These are phyloP conservation scores for Alouatta palliata DNA, from an alignment of 2,113 vertebrate species.

Conservation along the genomic window DNA sequence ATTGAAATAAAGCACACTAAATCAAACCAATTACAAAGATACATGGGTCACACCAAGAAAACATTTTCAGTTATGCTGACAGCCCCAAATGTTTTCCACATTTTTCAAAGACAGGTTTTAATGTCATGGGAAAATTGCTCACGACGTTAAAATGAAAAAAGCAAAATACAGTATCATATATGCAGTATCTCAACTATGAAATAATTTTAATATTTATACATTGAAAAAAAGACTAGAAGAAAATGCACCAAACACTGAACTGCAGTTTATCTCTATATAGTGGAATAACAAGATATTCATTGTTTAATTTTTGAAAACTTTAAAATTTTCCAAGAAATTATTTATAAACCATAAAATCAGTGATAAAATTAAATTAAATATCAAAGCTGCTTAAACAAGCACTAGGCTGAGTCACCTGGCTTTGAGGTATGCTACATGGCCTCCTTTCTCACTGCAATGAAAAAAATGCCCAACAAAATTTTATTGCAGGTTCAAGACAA, in stretches of 20 bases:
- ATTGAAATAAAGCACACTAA: slow-evolving; percentile 79
- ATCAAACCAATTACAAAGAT: slow-evolving; percentile 78
- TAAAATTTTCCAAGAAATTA: slow-evolving; percentile 58
- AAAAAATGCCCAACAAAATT: not conserved
- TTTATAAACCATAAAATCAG: slow-evolving; percentile 51
- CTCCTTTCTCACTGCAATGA: slow-evolving; percentile 17
- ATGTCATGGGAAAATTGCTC: slow-evolving; percentile 69
- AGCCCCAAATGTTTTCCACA: slow-evolving; percentile 74
- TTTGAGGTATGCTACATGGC: not conserved
- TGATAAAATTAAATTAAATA: slow-evolving; percentile 29
- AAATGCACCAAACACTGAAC: slow-evolving; percentile 72
- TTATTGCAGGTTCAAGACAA: slow-evolving; percentile 13
- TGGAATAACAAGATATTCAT: slow-evolving; percentile 48
- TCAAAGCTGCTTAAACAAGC: not conserved
- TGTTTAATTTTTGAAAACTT: slow-evolving; percentile 43
- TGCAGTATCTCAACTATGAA: slow-evolving; percentile 70
- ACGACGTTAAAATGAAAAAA: slow-evolving; percentile 63
- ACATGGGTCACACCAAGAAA: slow-evolving; percentile 75
- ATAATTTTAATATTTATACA: slow-evolving; percentile 75
- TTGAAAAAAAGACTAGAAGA: slow-evolving; percentile 64
- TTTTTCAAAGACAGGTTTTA: slow-evolving; percentile 78
- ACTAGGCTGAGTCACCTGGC: not conserved
- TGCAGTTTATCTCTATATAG: slow-evolving; percentile 34
- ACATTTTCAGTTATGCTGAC: slow-evolving; percentile 75
- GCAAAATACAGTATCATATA: slow-evolving; percentile 75